These are phyloP conservation scores for Drosophila maculinotata DNA, from an alignment of 2,888 invertebrate genomes.

Conservation along the genomic window DNA sequence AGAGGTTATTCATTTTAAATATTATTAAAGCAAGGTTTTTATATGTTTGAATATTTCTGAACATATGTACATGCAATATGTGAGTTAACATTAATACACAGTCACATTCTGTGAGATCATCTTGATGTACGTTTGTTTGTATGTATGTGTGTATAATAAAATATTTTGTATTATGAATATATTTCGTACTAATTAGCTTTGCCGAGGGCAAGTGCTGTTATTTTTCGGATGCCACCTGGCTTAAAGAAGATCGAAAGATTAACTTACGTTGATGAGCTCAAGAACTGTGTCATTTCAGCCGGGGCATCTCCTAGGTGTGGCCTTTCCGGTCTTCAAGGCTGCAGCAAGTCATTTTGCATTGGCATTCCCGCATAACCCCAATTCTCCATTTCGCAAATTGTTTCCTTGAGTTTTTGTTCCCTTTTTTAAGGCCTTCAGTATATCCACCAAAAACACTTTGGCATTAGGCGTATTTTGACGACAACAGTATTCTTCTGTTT, in stretches of 20 bases:
- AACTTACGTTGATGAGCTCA: neutral
- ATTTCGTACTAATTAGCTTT: neutral
- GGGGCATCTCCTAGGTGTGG: neutral
- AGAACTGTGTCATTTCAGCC: neutral
- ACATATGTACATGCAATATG: slow-evolving; percentile 2
- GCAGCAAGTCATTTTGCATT: neutral
- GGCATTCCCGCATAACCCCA: neutral
- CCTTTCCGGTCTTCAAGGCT: slow-evolving; percentile 11
- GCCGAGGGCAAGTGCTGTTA: too few species aligned
- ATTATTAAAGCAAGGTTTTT: slow-evolving; percentile 4
- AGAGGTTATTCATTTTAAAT: neutral
- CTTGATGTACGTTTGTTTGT: neutral
- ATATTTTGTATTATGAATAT: slow-evolving; percentile 1
- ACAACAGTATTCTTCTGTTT: slow-evolving; percentile 15
- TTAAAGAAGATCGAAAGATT: too few species aligned
- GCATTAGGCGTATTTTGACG: slow-evolving; percentile 41
- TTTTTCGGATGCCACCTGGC: too few species aligned
- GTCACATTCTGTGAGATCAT: slow-evolving; percentile 1
- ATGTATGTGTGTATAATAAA: slow-evolving; percentile 3
- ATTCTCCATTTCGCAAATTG: neutral
- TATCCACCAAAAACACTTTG: slow-evolving; percentile 3
- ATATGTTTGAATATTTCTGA: neutral
- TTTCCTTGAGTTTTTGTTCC: slow-evolving; percentile 18
- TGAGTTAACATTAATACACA: slow-evolving; percentile 5
- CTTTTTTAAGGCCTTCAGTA: slow-evolving; percentile 11